These are phyloP conservation scores for Sander vitreus DNA, from an alignment of 2,113 vertebrate genomes.

Conservation along the genomic window DNA sequence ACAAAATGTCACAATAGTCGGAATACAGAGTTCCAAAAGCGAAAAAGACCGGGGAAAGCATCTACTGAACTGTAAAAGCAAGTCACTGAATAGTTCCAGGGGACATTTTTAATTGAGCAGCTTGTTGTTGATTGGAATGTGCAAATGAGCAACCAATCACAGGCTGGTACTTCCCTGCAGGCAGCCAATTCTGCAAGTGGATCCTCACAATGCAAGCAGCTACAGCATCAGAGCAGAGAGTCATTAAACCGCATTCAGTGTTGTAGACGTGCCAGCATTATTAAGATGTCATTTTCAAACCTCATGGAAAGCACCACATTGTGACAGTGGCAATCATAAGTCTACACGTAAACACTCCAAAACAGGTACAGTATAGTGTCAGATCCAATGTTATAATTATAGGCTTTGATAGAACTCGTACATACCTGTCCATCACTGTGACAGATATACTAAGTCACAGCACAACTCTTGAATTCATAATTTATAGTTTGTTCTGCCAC, in stretches of 20 bases:
- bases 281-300: neutral
- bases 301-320: neutral
- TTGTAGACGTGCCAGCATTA: constrained; percentile 1
- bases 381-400: neutral
- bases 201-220: constrained; percentile 44
- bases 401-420: neutral
- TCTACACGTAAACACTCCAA: neutral
- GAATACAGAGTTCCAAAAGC: neutral
- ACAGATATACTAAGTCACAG: neutral
- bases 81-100: neutral
- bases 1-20: neutral
- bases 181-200: constrained; percentile 32
- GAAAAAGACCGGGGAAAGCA: neutral
- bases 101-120: constrained; percentile 32
- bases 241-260: constrained; percentile 8
- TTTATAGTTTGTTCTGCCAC: neutral
- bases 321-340: neutral
- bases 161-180: constrained; percentile 27
- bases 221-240: constrained; percentile 32
- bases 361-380: neutral
- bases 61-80: neutral
- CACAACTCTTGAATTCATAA: neutral
- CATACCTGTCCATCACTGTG: neutral
- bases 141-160: constrained; percentile 51
- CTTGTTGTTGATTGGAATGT: constrained; percentile 57